phyloP scores from a whole-genome alignment of 2,113 vertebrate genomes.

The Rhegmatorhina hoffmannsi region DNA sequence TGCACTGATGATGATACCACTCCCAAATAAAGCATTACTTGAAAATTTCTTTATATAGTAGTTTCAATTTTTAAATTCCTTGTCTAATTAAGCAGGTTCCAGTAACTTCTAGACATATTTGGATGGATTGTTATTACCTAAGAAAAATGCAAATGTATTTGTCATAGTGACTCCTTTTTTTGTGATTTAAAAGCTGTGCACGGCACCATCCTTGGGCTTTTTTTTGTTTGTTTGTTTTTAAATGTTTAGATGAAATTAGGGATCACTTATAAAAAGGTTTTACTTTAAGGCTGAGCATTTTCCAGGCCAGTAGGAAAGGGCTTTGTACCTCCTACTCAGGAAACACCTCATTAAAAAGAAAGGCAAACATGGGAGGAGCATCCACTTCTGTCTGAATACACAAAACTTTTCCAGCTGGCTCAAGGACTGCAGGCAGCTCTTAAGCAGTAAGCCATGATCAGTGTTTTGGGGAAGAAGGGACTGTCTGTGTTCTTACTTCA shows the following conservation, averaged over 20 bases:
- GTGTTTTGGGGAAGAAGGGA: neutral
- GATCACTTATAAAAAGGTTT: neutral
- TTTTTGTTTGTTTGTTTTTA: neutral
- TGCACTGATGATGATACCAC: neutral
- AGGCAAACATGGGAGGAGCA: neutral
- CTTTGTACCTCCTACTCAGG: neutral
- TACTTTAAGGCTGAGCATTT: neutral
- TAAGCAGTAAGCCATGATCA: neutral
- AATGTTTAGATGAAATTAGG: neutral
- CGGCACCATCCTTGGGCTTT: neutral
- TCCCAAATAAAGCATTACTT: neutral
- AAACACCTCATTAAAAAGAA: neutral
- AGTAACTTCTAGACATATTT: neutral
- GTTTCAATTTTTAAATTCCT: neutral
- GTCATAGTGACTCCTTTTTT: neutral
- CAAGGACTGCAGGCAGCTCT: neutral
- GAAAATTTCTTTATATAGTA: neutral
- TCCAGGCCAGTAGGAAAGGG: neutral
- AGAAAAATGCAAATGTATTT: rapidly evolving
- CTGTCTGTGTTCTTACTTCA: neutral
- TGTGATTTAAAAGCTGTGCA: neutral
- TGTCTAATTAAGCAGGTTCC: neutral
- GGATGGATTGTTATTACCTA: neutral
- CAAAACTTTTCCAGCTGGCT: neutral
- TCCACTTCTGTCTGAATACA: neutral